Evolutionary conservation across 2,888 invertebrate species (phyloP).

Genomic region (Fragum fragum): DNA sequence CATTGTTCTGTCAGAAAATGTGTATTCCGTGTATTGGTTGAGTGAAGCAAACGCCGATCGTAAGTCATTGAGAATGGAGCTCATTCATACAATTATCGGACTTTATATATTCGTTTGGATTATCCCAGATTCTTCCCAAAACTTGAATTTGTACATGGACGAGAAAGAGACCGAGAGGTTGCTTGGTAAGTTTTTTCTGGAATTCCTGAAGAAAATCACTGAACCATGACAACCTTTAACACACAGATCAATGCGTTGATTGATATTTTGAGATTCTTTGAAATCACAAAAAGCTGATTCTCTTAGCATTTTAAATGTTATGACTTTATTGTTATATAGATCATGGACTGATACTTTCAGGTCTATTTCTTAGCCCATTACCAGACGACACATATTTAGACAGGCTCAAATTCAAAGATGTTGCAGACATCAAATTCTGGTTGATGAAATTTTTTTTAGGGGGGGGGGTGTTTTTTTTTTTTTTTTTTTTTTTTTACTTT

Average conservation of each 20-base stretch:
- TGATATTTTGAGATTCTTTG: too few relatives aligned
- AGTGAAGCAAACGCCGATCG: constrained; percentile 47
- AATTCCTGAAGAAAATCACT: constrained; percentile 11
- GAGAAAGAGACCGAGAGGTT: constrained; percentile 78
- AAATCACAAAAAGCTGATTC: too few relatives aligned
- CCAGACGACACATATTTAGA: too few relatives aligned
- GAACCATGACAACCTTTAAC: constrained; percentile 26
- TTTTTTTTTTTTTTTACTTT: too few relatives aligned
- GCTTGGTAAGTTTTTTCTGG: constrained; percentile 75
- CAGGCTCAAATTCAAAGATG: too few relatives aligned
- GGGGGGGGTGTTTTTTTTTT: too few relatives aligned
- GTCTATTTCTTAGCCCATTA: too few relatives aligned
- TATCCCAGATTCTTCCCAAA: constrained; percentile 67
- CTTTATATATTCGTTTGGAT: constrained; percentile 71
- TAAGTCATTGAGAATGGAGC: constrained; percentile 68
- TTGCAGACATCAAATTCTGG: too few relatives aligned
- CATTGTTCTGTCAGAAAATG: constrained; percentile 63
- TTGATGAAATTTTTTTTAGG: too few relatives aligned
- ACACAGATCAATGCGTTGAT: background rate
- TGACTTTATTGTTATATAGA: too few relatives aligned
- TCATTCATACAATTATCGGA: constrained; percentile 61
- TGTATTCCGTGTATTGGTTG: constrained; percentile 41
- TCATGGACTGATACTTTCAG: too few relatives aligned
- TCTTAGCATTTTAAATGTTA: too few relatives aligned
- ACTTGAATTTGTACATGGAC: constrained; percentile 81